phyloP scores from a whole-genome alignment of 2,797 vertebrate genomes.

The Takifugu ocellatus region DNA sequence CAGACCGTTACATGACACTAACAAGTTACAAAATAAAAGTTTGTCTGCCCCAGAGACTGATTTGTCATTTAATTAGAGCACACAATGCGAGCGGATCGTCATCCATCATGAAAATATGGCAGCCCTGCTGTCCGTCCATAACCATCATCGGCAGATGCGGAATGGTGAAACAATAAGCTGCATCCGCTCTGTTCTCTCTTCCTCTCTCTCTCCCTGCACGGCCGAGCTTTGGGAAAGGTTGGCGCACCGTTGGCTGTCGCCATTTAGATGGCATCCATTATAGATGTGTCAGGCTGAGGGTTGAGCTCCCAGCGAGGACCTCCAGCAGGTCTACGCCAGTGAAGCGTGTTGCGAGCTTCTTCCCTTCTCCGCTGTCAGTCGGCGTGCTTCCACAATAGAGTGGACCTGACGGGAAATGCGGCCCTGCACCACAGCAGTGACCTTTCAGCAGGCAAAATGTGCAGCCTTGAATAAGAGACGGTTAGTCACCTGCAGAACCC shows the following conservation, averaged over 20 bases:
- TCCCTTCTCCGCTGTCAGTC: slow-evolving; percentile 11
- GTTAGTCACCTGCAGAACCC: slow-evolving; percentile 12
- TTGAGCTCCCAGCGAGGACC: slow-evolving; percentile 32
- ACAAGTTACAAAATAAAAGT: slow-evolving; percentile 16
- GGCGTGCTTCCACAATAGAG: slow-evolving; percentile 21
- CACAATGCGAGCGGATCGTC: slow-evolving; percentile 48
- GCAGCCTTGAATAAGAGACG: too few species aligned
- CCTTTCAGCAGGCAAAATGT: slow-evolving; percentile 51
- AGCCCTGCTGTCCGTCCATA: slow-evolving; percentile 39
- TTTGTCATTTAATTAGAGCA: slow-evolving; percentile 66
- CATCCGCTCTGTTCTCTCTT: not conserved
- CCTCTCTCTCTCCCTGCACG: not conserved
- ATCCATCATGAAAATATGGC: slow-evolving; percentile 57
- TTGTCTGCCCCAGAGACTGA: slow-evolving; percentile 31
- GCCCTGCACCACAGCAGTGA: slow-evolving; percentile 31
- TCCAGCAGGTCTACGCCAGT: slow-evolving; percentile 35
- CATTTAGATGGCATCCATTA: slow-evolving; percentile 59
- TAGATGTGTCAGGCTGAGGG: slow-evolving; percentile 38
- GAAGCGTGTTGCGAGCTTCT: slow-evolving; percentile 39
- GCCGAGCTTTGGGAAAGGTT: slow-evolving; percentile 37
- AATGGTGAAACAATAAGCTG: slow-evolving; percentile 42
- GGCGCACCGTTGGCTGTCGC: slow-evolving; percentile 38
- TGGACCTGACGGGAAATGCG: slow-evolving; percentile 30
- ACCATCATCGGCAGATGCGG: slow-evolving; percentile 43
- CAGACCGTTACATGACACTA: slow-evolving; percentile 11